Conservation (phyloP, 2,888 invertebrate genomes). For the Oscheius sp. region DNA sequence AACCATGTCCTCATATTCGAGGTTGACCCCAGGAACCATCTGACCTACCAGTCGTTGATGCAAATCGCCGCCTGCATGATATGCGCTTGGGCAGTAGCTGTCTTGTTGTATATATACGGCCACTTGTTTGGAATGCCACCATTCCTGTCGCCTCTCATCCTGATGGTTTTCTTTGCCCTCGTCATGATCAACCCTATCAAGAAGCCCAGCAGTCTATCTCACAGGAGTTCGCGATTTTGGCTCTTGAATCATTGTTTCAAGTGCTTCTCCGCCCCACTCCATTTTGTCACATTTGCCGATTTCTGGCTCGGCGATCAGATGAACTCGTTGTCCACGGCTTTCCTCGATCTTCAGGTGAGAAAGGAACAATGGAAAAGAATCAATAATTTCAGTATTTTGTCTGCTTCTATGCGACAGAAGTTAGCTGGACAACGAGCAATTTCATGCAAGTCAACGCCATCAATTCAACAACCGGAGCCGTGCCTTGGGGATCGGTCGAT, state of each 20-base stretch:
- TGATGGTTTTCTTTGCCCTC: slow-evolving; percentile 82
- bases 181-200: slow-evolving; percentile 92
- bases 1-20: slow-evolving; percentile 78
- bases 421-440: slow-evolving; percentile 66
- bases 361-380: no score
- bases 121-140: slow-evolving; percentile 88
- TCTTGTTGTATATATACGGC: slow-evolving; percentile 83
- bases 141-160: slow-evolving; percentile 88
- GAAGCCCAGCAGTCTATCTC: slow-evolving; percentile 85
- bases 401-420: slow-evolving; percentile 84
- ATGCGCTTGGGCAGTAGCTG: slow-evolving; percentile 72
- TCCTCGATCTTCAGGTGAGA: slow-evolving; percentile 87
- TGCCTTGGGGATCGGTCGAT: slow-evolving; percentile 73
- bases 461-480: slow-evolving; percentile 66
- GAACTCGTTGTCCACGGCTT: slow-evolving; percentile 88
- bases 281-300: slow-evolving; percentile 77
- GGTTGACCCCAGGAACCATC: slow-evolving; percentile 77
- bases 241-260: slow-evolving; percentile 71
- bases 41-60: slow-evolving; percentile 77
- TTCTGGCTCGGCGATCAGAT: slow-evolving; percentile 78
- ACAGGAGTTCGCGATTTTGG: slow-evolving; percentile 73
- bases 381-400: slow-evolving; percentile 79
- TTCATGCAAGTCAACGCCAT: slow-evolving; percentile 56
- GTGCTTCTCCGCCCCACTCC: slow-evolving; percentile 75
- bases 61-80: slow-evolving; percentile 76